Base-by-base conservation (phyloP, 2,113 vertebrate genomes). In the Sminthopsis crassicaudata region DNA sequence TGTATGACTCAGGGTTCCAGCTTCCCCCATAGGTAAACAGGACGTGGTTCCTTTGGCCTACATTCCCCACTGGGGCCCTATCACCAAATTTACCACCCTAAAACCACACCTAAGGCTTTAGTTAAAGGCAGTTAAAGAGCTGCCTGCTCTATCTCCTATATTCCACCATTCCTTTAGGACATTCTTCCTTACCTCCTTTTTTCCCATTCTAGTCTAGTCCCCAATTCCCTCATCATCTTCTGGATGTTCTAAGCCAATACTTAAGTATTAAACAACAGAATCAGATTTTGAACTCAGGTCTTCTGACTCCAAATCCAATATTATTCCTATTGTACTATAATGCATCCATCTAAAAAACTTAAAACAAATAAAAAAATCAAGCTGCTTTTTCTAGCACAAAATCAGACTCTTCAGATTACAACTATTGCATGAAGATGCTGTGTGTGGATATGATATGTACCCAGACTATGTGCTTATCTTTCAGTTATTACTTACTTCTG, bases 1-100 rank as follows among this genome's bases (percentile, higher is more conserved):
- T 89, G 89, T 95, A 84, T 97, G 97, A 97, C 95, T 98, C 97
- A 97, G 92, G 96, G 94, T 88, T 96, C 92, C 93, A 95, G 96
- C 93, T 92, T 95, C 92, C 67, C 19, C 67, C 60, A 92, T 53
- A 50, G 93, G 95, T 97, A 97, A 98, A 98, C 97, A 98, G 95
- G 97, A 97, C 94, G 23, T 90, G 76, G 92, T 30, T 57, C 30
- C 95, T 93, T 95, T 92, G 90, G 27, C 90, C 91, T 90, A 92
- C 91, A 91, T 95, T 94, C 93, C 92, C 67, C 95, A 42, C 0
- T 24, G 53, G n/a, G 76, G 84, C 48, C 55, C 67, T 92, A 89
- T 89, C 92, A 90, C 10, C 48, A 90, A 51, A 30, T 51, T 46
- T 90, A 7, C 8, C 48, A 48, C 48, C 48, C 48, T 48, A 48